These are phyloP conservation scores for Drosophila subquinaria DNA, from an alignment of 2,888 invertebrate genomes.

Conservation along the genomic window DNA sequence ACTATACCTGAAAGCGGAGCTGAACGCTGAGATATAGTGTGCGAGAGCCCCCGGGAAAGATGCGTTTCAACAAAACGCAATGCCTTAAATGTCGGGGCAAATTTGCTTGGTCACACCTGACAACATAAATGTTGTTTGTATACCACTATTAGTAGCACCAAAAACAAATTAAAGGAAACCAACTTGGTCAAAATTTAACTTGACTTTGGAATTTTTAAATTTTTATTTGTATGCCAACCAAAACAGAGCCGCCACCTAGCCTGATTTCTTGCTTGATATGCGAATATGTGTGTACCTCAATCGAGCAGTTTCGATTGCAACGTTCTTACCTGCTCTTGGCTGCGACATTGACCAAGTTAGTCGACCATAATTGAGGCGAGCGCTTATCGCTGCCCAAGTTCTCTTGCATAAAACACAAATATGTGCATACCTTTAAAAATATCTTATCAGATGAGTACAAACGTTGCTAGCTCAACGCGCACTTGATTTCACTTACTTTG, in stretches of 20 bases:
- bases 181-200: not conserved
- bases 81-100: slow-evolving; percentile 32
- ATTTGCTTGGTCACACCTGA: not conserved
- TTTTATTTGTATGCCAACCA: not conserved
- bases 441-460: slow-evolving; percentile 68
- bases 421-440: slow-evolving; percentile 27
- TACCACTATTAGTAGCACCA: not conserved
- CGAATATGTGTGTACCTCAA: slow-evolving; percentile 5
- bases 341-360: slow-evolving; percentile 70
- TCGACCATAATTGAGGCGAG: slow-evolving; percentile 60
- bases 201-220: not conserved
- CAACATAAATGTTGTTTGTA: not conserved
- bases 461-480: slow-evolving; percentile 58
- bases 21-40: too few species aligned
- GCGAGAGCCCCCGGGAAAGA: not conserved
- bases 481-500: slow-evolving; percentile 21
- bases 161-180: not conserved
- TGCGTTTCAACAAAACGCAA: slow-evolving; percentile 48
- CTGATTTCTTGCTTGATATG: slow-evolving; percentile 23
- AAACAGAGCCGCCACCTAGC: not conserved
- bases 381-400: slow-evolving; percentile 54
- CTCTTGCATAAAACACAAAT: slow-evolving; percentile 16
- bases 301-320: slow-evolving; percentile 3
- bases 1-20: too few species aligned
- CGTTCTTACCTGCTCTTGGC: not conserved